Percentiles rank a stretch among this genome's conserved stretches.
phyloP scores from a whole-genome alignment of 2,113 vertebrate species.

The Leptobrachium ailaonicum region DNA sequence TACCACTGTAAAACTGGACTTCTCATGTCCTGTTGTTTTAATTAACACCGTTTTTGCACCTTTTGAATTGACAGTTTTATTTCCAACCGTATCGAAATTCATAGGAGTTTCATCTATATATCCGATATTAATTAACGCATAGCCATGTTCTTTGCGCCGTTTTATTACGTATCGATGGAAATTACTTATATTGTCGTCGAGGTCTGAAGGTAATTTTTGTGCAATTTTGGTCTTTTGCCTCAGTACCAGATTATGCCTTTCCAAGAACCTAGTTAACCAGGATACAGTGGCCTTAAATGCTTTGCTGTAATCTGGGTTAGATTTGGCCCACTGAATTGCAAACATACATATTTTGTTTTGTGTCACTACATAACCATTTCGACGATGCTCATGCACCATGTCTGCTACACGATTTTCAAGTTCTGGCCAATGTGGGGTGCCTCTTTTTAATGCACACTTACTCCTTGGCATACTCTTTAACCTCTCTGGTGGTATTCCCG shows the following conservation, averaged over 20 bases:
- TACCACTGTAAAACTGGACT: not conserved
- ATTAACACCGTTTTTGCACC: not conserved
- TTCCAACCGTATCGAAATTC: too few species aligned
- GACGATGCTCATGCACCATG: not conserved
- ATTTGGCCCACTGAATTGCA: not conserved
- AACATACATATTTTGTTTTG: too few species aligned
- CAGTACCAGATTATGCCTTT: conserved; percentile 2
- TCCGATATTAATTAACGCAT: not conserved
- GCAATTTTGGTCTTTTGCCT: conserved; percentile 17
- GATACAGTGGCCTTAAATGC: not conserved
- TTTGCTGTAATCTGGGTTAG: not conserved
- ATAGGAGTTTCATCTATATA: not conserved
- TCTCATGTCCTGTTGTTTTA: not conserved
- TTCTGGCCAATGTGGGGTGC: too few species aligned
- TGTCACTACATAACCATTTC: too few species aligned
- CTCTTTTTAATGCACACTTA: too few species aligned
- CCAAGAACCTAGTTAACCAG: not conserved
- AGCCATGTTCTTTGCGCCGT: not conserved
- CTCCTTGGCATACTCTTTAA: too few species aligned
- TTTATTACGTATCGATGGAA: not conserved
- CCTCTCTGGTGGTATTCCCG: too few species aligned
- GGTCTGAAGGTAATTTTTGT: conserved; percentile 11
- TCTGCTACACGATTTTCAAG: not conserved
- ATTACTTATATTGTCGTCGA: not conserved
- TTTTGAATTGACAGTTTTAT: not conserved